Evolutionary conservation across 2,888 invertebrate genomes (phyloP), one percentile per base, ranked within the genome.

Genomic region (Azorinus chamasolen): DNA sequence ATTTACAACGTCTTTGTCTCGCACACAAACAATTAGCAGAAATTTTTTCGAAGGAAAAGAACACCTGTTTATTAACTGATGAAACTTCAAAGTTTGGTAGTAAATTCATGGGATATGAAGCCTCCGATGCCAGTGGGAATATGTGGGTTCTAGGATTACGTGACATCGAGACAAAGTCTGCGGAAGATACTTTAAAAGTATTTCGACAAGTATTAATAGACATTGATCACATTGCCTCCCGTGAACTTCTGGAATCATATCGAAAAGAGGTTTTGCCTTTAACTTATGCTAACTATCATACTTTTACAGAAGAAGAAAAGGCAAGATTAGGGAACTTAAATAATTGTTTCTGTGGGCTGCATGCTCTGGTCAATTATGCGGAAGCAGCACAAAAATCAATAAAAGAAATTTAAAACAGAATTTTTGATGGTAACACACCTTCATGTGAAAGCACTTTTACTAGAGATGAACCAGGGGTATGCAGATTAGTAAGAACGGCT

Each of bases 301-400:
- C 16, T 2, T 58, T 62, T 37, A 62, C 6, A 20, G 43, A 66
- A 16, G 62, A 63, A 41, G 64, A 69, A 58, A 69, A 20, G 27
- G 14, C 37, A 16, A 37, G 32, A 32, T 12, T 69, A 18, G 46
- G 51, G n/a, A 18, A 2, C 16, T 14, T 59, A 1, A 51, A 41
- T 12, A 63, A 72, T 32, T 71, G 63, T 55, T 79, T 79, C 32
- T 76, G 76, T 59, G 77, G 75, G 3, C 27, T 79, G 14, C 79
- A 79, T 51, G 51, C 63, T 1, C 58, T 80, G 18, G 76, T 80
- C 1, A 68, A 76, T 39, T 64, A 66, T 54, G 80, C 80, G 20
- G 75, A 75, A 6, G 54, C 71, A 16, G 18, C 37, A 18, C 51
- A 71, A 18, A 71, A 70, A 37, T 46, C 55, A 51, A 12, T 71